Base-by-base conservation (phyloP, 1,140 invertebrate species). In the Babylonia areolata region DNA sequence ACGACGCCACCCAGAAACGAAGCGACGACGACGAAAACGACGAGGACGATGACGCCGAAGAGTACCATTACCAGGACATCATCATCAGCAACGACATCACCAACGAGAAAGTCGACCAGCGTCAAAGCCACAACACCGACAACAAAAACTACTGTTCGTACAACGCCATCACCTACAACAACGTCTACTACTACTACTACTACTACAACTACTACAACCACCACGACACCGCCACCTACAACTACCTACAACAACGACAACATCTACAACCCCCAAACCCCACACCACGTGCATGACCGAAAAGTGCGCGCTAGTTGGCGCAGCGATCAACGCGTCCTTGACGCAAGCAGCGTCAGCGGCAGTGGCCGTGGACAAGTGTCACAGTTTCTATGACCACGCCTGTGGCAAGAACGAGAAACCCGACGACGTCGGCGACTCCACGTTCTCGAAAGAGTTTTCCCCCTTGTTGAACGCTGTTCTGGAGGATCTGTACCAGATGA, bases 401-500 rank as follows among this genome's bases (percentile, higher is more conserved):
- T 35, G 71, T 35, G 71, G 71, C 71, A 73, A 37, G 71, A 73
- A 73, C 71, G 6, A 20, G 3, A 73, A 73, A 73, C 35, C 71
- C 11, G n/a, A 73, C 12, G 11, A 73, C n/a, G 31, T 73, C 71
- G 3, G 6, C 71, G 71, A n/a, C n/a, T 73, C 23, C 71, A 73
- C 71, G 6, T 33, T 35, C 23, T 73, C 71, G 9, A 31, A 73
- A 31, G 71, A 73, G 71, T 73, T 35, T 28, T 73, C 71, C 35
- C 71, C 71, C 71, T 73, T 73, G 71, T 35, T 35, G 31, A 73
- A 73, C 35, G 20, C 9, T 3, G 71, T 73, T 3, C 11, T 73
- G 71, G 71, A 73, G 31, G 71, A 73, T 73, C 20, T 73, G 71
- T 73, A 73, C 31, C 9, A 33, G 12, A 73, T 73, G 71, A 73